Evolutionary conservation across 2,888 invertebrate species (phyloP).

Genomic region (Orchesellides sinensis): DNA sequence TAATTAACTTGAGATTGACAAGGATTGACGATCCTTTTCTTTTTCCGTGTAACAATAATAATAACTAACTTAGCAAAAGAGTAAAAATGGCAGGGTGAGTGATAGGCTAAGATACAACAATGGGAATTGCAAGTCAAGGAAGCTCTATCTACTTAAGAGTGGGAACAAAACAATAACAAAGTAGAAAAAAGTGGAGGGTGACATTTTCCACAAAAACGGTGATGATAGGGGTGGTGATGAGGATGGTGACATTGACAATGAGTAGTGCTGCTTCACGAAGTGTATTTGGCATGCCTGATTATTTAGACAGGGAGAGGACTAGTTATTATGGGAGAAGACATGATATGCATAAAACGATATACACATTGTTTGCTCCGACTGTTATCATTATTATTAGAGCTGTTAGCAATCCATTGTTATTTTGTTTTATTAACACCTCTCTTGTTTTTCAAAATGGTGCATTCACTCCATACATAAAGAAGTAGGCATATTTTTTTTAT

Average conservation of each 20-base stretch:
- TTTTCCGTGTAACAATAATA: background rate
- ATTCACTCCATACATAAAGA: no score
- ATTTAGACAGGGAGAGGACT: background rate
- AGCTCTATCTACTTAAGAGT: slow-evolving; percentile 40
- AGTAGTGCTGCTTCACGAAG: slow-evolving; percentile 12
- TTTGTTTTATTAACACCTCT: slow-evolving; percentile 25
- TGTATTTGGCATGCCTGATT: slow-evolving; percentile 21
- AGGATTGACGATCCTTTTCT: slow-evolving; percentile 61
- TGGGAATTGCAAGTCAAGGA: slow-evolving; percentile 48
- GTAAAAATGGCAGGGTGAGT: no score
- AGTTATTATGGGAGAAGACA: background rate
- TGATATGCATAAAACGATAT: background rate
- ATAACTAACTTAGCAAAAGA: background rate
- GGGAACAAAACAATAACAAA: slow-evolving; percentile 26
- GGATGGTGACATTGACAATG: slow-evolving; percentile 66
- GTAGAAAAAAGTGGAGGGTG: slow-evolving; percentile 26
- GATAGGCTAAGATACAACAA: background rate
- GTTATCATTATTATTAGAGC: no score
- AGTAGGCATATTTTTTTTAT: no score
- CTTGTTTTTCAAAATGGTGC: background rate
- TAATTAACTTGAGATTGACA: slow-evolving; percentile 67
- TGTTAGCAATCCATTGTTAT: slow-evolving; percentile 25
- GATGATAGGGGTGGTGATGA: background rate
- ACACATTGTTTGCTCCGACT: background rate
- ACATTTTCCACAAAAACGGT: slow-evolving; percentile 24